Evolutionary conservation across 2,113 vertebrate genomes (phyloP).

Genomic region (Labrus mixtus): DNA sequence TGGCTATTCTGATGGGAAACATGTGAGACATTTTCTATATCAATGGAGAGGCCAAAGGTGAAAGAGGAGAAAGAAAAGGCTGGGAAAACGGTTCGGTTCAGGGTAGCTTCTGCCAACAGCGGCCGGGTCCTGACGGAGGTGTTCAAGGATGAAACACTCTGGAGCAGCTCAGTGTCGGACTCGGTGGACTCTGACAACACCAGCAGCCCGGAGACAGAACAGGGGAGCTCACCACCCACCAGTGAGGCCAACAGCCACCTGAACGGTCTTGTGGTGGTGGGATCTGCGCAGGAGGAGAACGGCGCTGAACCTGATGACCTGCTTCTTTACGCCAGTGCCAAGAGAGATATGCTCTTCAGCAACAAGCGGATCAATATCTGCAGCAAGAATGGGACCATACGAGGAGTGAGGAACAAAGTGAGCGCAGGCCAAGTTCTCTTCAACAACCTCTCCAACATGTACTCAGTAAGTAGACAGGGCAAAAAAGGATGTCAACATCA

Average conservation of each 20-base stretch:
- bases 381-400: constrained; percentile 97
- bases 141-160: constrained; percentile 86
- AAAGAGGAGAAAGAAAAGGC: constrained; percentile 78
- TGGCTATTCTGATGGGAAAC: constrained; percentile 64
- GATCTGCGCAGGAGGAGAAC: constrained; percentile 78
- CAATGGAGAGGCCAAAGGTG: constrained; percentile 80
- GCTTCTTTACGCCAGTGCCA: constrained; percentile 89
- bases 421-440: constrained; percentile 96
- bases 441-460: constrained; percentile 91
- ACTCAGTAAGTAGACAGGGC: constrained; percentile 87
- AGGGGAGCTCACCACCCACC: constrained; percentile 68
- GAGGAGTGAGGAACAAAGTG: constrained; percentile 98
- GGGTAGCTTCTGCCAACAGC: constrained; percentile 93
- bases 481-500: too few relatives aligned
- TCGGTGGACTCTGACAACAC: constrained; percentile 89
- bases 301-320: constrained; percentile 89
- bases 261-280: constrained; percentile 78
- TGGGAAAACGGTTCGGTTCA: constrained; percentile 90
- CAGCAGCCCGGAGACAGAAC: constrained; percentile 86
- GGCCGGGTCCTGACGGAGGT: constrained; percentile 94
- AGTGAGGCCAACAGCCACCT: constrained; percentile 89
- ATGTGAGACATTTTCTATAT: constrained; percentile 79
- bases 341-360: constrained; percentile 88
- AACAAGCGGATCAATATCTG: constrained; percentile 94
- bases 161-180: constrained; percentile 70